Evolutionary conservation across 2,113 vertebrate genomes (phyloP), one percentile per base, ranked within the genome.

Genomic region (Megaceryle maxima): DNA sequence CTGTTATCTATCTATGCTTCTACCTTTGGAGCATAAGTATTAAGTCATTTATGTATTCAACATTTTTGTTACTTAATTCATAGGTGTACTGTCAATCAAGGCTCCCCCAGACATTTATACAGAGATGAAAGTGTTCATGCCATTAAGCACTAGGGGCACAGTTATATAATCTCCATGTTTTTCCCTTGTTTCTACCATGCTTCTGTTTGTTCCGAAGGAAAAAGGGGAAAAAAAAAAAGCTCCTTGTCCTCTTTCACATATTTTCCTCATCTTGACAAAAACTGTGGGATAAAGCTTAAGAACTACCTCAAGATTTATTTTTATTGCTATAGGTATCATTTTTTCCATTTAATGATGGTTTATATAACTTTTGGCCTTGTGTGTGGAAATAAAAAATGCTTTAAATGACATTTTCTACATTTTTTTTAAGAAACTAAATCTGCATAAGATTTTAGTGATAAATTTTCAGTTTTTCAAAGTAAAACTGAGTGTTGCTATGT

Each of bases 151-250:
- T 72, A 50, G 10, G 5, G 11, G 3, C 31, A 39, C 6, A 51
- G 39, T 26, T 85, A 73, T 31, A 72, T 29, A 7, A 43, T 15
- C 12, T 26, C 48, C 6, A 3, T 24, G 2, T 12, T 83, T 79
- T 79, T 44, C 14, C 22, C 16, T 39, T 35, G 43, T 79, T 91
- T 86, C 44, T 88, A 8, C 7, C 6, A 26, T 26, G 20, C 6
- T 33, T 3, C 20, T 37, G 8, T 77, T 67, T 50, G 43, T 76
- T 69, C 24, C 4, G 57, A 68, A 53, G 6, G 22, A 35, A 60
- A 33, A 7, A 6, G 3, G 4, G 2, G 1, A 0, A 5, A n/a
- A 26, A 26, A 46, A 19, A 46, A 11, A 26, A 33, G 3, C 11
- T 46, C 8, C 6, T 50, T 56, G 8, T 13, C 6, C 5, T 76